Evolutionary conservation across 2,888 invertebrate genomes (phyloP).

Genomic region (Brachyptera risi): DNA sequence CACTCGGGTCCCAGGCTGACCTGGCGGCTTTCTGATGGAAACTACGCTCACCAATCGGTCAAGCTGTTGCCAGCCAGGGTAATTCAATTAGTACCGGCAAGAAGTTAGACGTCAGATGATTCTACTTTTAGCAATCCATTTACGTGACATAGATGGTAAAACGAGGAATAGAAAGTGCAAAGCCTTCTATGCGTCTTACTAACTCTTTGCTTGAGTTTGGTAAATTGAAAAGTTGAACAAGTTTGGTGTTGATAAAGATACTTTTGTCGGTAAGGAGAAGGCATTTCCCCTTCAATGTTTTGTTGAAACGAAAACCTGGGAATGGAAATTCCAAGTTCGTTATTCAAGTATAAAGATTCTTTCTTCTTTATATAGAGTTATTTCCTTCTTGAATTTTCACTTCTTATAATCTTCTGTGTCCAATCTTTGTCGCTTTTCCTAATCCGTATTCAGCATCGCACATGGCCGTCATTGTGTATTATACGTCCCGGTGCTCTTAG

Average conservation of each 20-base stretch:
- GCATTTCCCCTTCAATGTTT: conserved; percentile 21
- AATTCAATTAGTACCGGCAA: conserved; percentile 25
- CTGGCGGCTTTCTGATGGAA: neutral
- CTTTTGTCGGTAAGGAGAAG: conserved; percentile 21
- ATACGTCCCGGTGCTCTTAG: neutral
- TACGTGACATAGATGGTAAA: conserved; percentile 12
- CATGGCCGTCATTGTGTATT: neutral
- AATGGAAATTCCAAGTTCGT: conserved; percentile 19
- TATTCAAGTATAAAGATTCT: conserved; percentile 17
- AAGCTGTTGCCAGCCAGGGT: conserved; percentile 27
- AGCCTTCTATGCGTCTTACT: neutral
- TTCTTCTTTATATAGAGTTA: neutral
- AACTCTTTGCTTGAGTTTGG: neutral
- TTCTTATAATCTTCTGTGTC: conserved; percentile 26
- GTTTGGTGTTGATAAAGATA: conserved; percentile 26
- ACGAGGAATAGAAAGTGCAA: neutral
- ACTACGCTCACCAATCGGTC: conserved; percentile 22
- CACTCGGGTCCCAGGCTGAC: neutral
- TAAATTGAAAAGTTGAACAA: conserved; percentile 22
- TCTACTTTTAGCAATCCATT: conserved; percentile 23
- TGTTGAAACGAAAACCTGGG: neutral
- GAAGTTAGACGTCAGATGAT: conserved; percentile 23
- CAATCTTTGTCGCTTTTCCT: conserved; percentile 24
- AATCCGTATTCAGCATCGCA: conserved; percentile 16
- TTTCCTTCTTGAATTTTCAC: conserved; percentile 17